Evolutionary conservation across 2,797 vertebrate genomes (phyloP), one percentile per base, ranked within the genome.

Genomic region (Lutjanus campechanus): DNA sequence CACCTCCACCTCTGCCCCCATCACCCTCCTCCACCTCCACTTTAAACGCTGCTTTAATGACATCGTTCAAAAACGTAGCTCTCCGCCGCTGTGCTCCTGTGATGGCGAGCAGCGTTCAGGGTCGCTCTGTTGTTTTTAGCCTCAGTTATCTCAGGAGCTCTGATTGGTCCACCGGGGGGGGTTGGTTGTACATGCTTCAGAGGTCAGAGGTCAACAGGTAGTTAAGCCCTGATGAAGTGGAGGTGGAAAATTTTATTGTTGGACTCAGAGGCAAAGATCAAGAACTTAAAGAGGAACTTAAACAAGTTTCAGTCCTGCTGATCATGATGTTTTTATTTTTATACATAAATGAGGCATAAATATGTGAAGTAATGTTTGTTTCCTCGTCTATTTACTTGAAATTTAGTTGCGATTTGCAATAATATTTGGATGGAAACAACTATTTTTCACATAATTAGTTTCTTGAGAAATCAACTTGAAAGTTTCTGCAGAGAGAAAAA

Each of bases 81-180:
- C 79, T 87, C 84, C 79, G 29, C 29, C 5, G 3, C 56, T 11
- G 50, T 59, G 70, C 22, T 17, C 11, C 36, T 49, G 25, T 86
- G 83, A 90, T 53, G 41, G 79, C 49, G 67, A 79, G 70, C 87
- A 86, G 85, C 63, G 81, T 77, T 79, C 41, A n/a, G 58, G 43
- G 16, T 62, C 49, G 29, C 29, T 36, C 29, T 36, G 3, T 36
- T 36, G 29, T 55, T 50, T 69, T 69, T 49, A 82, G 51, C 49
- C 36, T 73, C 47, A 29, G 44, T 71, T 73, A 76, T 78, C 76
- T 54, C 25, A 13, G 49, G 40, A 66, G 22, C 29, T 36, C 29
- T 36, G 29, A 36, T 36, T 36, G 29, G 29, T 36, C 29, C 3
- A 36, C 25, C 3, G 17, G 50, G 29, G 19, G 41, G 1, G 19